Conservation (phyloP, 1,140 invertebrate species). For the Leptinotarsa texana region DNA sequence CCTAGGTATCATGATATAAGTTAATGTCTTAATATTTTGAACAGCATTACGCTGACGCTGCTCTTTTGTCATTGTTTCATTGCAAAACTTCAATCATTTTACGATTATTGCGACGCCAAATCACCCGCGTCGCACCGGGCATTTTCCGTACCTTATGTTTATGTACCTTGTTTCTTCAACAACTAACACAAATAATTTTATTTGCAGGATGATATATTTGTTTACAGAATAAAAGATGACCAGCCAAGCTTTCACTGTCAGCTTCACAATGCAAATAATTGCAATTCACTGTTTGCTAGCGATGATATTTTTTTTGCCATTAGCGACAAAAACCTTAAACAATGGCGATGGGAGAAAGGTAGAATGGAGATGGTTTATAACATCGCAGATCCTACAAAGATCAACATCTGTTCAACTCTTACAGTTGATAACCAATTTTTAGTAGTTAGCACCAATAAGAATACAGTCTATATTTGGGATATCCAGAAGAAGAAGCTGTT, state of each 20-base stretch:
- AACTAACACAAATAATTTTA: constrained; percentile 16
- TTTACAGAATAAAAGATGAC: background rate
- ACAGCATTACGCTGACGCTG: too few relatives aligned
- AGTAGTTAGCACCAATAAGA: constrained; percentile 22
- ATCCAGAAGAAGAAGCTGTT: constrained; percentile 17
- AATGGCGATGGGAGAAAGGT: constrained; percentile 20
- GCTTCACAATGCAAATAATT: constrained; percentile 14
- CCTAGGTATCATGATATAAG: too few relatives aligned
- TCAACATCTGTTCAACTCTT: constrained; percentile 19
- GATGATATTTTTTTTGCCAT: constrained; percentile 15
- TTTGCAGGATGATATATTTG: constrained; percentile 14
- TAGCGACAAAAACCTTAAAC: constrained; percentile 13
- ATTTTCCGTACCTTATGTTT: too few relatives aligned
- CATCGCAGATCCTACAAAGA: background rate
- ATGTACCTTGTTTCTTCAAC: constrained; percentile 1
- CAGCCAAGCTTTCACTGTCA: background rate
- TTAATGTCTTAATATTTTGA: too few relatives aligned
- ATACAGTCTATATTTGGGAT: constrained; percentile 26
- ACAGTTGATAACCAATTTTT: constrained; percentile 25
- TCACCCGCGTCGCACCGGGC: too few relatives aligned
- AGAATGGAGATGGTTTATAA: background rate
- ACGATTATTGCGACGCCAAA: too few relatives aligned
- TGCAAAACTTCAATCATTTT: too few relatives aligned
- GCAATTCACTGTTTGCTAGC: constrained; percentile 18
- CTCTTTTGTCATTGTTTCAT: too few relatives aligned